phyloP scores from a whole-genome alignment of 2,113 vertebrate species.

The Zapus hudsonius region DNA sequence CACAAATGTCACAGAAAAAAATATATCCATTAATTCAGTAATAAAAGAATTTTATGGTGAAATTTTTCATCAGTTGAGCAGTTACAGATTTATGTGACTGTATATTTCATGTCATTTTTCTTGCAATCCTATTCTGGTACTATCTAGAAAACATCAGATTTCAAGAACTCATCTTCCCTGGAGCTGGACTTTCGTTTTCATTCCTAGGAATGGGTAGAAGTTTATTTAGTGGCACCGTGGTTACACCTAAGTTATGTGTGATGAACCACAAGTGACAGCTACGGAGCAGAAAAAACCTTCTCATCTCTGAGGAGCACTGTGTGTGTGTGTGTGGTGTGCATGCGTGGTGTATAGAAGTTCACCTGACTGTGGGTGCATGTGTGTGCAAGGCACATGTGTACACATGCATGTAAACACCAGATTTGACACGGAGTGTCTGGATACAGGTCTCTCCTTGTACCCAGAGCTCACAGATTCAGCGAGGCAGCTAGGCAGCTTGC shows the following conservation, averaged over 20 bases:
- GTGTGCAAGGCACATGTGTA: no score
- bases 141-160: conserved; percentile 57
- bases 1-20: conserved; percentile 67
- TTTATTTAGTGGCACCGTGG: conserved; percentile 41
- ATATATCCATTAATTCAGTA: conserved; percentile 1
- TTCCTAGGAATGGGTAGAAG: conserved; percentile 23
- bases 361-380: no score
- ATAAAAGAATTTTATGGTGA: conserved; percentile 44
- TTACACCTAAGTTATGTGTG: neutral
- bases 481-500: no score
- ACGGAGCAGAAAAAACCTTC: neutral
- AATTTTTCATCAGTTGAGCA: conserved; percentile 67
- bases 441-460: no score
- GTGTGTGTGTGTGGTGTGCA: no score
- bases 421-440: no score
- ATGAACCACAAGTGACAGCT: neutral
- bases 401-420: no score
- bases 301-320: neutral
- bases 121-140: conserved; percentile 64
- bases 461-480: no score
- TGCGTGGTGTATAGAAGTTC: no score
- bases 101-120: conserved; percentile 58
- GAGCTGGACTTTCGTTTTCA: neutral
- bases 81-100: conserved; percentile 74
- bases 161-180: conserved; percentile 50